Evolutionary conservation across 2,797 vertebrate genomes (phyloP).

Genomic region (Peromyscus melanophrys): DNA sequence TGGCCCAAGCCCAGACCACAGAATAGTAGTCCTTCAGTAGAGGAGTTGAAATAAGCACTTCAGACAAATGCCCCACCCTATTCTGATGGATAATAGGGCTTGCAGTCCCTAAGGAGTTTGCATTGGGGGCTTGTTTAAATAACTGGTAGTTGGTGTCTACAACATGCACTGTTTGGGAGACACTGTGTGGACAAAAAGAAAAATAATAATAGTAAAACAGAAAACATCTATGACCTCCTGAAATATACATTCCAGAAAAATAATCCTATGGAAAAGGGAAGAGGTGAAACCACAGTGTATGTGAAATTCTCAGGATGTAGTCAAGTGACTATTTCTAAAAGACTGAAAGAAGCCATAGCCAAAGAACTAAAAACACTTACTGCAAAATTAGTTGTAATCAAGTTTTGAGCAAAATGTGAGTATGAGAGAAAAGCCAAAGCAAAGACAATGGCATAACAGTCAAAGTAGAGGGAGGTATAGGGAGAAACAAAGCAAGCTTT

Average conservation of each 20-base stretch:
- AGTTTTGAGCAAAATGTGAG: neutral
- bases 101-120: neutral
- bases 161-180: neutral
- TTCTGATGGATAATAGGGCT: neutral
- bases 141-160: neutral
- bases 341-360: neutral
- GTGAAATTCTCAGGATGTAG: neutral
- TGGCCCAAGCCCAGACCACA: neutral
- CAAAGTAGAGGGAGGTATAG: neutral
- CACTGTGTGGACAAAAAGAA: neutral
- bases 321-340: neutral
- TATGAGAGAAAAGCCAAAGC: neutral
- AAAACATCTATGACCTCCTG: neutral
- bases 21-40: neutral
- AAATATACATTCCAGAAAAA: neutral
- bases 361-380: neutral
- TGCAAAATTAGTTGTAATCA: neutral
- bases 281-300: neutral
- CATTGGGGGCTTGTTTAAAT: neutral
- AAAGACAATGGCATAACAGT: neutral
- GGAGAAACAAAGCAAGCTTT: neutral
- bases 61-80: neutral
- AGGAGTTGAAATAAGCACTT: neutral
- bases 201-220: neutral
- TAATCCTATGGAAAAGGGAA: neutral